Percentiles rank a stretch among this genome's conserved stretches.
phyloP scores from a whole-genome alignment of 30 jellyfish, hydroid and myxozoan species.

The Turritopsis rubra region DNA sequence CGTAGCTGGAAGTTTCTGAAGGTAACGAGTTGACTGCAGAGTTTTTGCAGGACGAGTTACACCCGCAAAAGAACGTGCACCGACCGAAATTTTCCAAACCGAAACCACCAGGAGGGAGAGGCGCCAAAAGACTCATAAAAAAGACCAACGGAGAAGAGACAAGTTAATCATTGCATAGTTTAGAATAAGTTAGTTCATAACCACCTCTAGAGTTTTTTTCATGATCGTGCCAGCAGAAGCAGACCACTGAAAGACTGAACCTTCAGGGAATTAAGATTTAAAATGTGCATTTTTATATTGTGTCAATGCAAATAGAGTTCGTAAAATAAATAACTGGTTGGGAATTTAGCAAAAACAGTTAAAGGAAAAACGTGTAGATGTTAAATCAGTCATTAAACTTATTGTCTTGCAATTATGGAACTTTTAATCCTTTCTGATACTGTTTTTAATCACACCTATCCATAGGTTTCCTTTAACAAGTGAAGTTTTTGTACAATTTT shows the following conservation, averaged over 20 bases:
- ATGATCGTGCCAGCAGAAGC: background rate
- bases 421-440: too few relatives aligned
- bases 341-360: too few relatives aligned
- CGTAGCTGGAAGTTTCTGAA: slow-evolving; percentile 85
- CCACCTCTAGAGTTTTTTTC: background rate
- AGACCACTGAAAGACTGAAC: background rate
- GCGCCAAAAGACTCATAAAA: slow-evolving; percentile 84
- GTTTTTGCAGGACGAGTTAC: slow-evolving; percentile 85
- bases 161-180: background rate
- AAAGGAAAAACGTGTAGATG: too few relatives aligned
- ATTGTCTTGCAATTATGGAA: too few relatives aligned
- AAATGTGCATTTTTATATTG: too few relatives aligned
- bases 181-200: background rate
- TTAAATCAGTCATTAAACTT: too few relatives aligned
- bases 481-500: too few relatives aligned
- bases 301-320: too few relatives aligned
- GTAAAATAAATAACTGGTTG: too few relatives aligned
- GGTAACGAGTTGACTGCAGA: slow-evolving; percentile 89
- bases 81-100: slow-evolving; percentile 92
- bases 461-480: too few relatives aligned
- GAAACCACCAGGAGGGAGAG: slow-evolving; percentile 97
- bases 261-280: background rate
- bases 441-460: too few relatives aligned
- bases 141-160: slow-evolving; percentile 7
- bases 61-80: slow-evolving; percentile 85